Evolutionary conservation across 92 coral and sea anemone species (phyloP).

Genomic region (Phenganax stokvisi): DNA sequence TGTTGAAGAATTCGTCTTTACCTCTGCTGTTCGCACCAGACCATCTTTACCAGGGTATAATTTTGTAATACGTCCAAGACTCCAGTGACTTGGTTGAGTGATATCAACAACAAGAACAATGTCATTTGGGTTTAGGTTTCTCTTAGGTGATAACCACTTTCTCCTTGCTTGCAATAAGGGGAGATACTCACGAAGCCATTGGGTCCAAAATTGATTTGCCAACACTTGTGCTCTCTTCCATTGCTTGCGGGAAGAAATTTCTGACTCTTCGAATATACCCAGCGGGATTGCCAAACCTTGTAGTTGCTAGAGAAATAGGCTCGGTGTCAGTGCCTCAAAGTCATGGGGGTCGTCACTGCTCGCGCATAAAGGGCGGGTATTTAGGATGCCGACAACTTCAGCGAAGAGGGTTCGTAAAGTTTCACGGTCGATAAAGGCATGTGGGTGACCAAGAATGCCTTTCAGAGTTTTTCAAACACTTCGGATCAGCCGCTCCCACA

Average conservation of each 20-base stretch:
- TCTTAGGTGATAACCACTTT: constrained; percentile 32
- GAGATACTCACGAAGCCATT: constrained; percentile 50
- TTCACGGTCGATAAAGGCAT: constrained; percentile 39
- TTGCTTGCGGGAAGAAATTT: constrained; percentile 48
- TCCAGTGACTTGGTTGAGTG: constrained; percentile 44
- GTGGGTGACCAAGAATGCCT: constrained; percentile 33
- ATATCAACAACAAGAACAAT: constrained; percentile 44
- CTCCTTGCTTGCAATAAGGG: constrained; percentile 34
- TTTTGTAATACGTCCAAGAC: constrained; percentile 32
- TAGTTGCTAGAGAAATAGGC: constrained; percentile 43
- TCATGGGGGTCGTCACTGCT: constrained; percentile 54
- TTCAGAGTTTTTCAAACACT: constrained; percentile 17
- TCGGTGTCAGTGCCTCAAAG: constrained; percentile 51
- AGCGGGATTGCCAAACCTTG: constrained; percentile 41
- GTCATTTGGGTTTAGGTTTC: constrained; percentile 46
- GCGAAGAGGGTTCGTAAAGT: constrained; percentile 43
- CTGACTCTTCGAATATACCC: constrained; percentile 38
- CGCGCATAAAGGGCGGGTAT: constrained; percentile 53
- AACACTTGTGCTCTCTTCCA: constrained; percentile 50
- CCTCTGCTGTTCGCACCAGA: constrained; percentile 44
- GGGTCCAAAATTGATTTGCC: constrained; percentile 50
- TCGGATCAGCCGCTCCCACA: constrained; percentile 45
- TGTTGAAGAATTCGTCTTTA: constrained; percentile 34
- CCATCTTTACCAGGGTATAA: constrained; percentile 16
- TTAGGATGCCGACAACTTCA: constrained; percentile 55